Base-by-base conservation (phyloP, 2,888 invertebrate genomes). In the Osedax fenrisi region DNA sequence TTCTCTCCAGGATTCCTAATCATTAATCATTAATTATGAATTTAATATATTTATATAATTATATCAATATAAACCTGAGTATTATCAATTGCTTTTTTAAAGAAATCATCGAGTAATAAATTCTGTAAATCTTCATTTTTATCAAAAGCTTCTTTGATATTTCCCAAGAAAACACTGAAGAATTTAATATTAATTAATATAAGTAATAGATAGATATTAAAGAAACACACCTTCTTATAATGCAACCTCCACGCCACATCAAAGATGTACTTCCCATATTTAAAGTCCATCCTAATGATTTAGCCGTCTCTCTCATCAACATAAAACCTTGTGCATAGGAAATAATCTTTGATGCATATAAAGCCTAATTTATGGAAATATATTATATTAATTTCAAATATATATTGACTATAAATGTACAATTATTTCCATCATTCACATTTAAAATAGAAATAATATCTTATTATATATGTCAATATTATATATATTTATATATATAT, bases 241-340 rank as follows among this genome's bases (percentile, higher is more conserved):
- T 97, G 84, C 96, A 97, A n/a, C 97, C 97, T 21, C 96, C 96
- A 77, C 97, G 89, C 98, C 98, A 98, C 97, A 98, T 98, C 64
- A 98, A 87, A 0, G 98, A 97, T 78, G 98, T 95, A 75, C 92
- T 92, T 71, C 97, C 98, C 74, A 77, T 75, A 86, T 98, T 97
- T 76, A 98, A 87, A 78, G 92, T 90, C 98, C 98, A 98, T 3
- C 89, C 89, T 82, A 93, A 90, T 79, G 91, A 89, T 83, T 90
- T 89, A 17, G 95, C 95, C 17, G 95, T 94, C 85, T 94, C 93
- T 66, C 93, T 87, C 81, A 96, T 87, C 78, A 96, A 86, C 96
- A 96, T 96, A 79, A 87, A 87, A 24, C 87, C 98, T 87, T 98
- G 98, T 0, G 98, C 94, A 82, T 98, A 99, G 0, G 96, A 97